Conservation (phyloP, 2,113 vertebrate species). For the Limanda limanda region DNA sequence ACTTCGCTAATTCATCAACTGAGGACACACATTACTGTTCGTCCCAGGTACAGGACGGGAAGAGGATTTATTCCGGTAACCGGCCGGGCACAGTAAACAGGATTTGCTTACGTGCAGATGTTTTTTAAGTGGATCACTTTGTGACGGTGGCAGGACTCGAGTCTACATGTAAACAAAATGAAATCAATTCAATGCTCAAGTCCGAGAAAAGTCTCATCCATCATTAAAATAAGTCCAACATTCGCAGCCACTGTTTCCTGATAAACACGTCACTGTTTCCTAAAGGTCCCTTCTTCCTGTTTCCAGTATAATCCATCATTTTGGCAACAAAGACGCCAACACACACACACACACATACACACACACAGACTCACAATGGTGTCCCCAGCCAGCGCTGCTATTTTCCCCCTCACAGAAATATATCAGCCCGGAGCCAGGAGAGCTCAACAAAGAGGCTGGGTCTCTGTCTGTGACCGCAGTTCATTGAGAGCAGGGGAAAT, state of each 20-base stretch:
- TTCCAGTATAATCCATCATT: constrained; percentile 63
- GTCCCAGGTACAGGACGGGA: neutral
- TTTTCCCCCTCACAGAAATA: constrained; percentile 47
- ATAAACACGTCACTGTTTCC: constrained; percentile 56
- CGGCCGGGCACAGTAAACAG: constrained; percentile 11
- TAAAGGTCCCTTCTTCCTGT: constrained; percentile 37
- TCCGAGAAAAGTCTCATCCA: constrained; percentile 47
- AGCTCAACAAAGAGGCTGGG: constrained; percentile 17
- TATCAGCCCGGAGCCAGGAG: constrained; percentile 31
- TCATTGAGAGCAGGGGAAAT: neutral
- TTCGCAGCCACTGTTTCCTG: constrained; percentile 40
- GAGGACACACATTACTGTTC: neutral
- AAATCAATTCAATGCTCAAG: constrained; percentile 32
- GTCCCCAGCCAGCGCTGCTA: constrained; percentile 21
- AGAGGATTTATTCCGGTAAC: neutral
- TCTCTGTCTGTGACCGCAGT: constrained; percentile 12
- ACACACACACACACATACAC: constrained; percentile 4
- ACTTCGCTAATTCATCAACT: neutral
- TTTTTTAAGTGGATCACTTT: neutral
- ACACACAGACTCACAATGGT: constrained; percentile 17
- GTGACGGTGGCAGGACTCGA: constrained; percentile 6
- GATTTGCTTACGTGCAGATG: constrained; percentile 6
- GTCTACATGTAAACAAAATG: constrained; percentile 23
- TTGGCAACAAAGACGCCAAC: constrained; percentile 47
- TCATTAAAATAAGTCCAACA: constrained; percentile 48